Evolutionary conservation across 1,140 invertebrate species (phyloP).

Genomic region (Chymomyza costata): DNA sequence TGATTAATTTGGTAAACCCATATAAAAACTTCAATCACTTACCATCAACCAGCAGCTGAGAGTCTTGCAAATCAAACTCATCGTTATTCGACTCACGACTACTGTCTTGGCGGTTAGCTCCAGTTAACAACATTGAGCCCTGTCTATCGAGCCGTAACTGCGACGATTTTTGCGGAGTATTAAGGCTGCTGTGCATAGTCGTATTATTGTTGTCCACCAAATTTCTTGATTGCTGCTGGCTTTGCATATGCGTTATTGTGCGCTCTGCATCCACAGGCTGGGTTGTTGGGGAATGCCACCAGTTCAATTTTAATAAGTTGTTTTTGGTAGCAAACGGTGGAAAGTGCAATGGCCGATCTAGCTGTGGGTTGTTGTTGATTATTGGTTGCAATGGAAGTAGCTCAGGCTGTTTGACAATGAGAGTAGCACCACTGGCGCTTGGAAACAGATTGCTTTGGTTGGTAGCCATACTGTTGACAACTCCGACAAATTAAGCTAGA

Average conservation of each 20-base stretch:
- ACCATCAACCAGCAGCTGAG: conserved; percentile 51
- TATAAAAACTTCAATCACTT: conserved; percentile 17
- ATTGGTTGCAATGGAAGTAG: conserved; percentile 35
- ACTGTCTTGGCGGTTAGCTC: not conserved
- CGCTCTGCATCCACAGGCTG: conserved; percentile 13
- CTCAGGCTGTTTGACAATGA: conserved; percentile 11
- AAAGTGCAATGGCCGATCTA: conserved; percentile 9
- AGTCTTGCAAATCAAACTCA: conserved; percentile 37
- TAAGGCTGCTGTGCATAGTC: conserved; percentile 13
- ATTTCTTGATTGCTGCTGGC: not conserved
- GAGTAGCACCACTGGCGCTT: not conserved
- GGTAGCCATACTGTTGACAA: too few species aligned
- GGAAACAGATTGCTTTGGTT: conserved; percentile 1
- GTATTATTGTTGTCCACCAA: conserved; percentile 45
- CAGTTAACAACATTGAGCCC: not conserved
- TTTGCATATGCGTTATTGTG: not conserved
- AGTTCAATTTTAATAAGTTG: conserved; percentile 56
- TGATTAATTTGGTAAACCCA: too few species aligned
- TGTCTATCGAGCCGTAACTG: not conserved
- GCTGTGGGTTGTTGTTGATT: not conserved
- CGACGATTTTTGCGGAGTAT: conserved; percentile 25
- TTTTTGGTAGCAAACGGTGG: conserved; percentile 52
- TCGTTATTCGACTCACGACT: conserved; percentile 5
- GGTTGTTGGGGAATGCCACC: conserved; percentile 53
- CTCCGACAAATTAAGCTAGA: too few species aligned